phyloP scores from a whole-genome alignment of 2,113 vertebrate genomes.

The Halcyon senegalensis region DNA sequence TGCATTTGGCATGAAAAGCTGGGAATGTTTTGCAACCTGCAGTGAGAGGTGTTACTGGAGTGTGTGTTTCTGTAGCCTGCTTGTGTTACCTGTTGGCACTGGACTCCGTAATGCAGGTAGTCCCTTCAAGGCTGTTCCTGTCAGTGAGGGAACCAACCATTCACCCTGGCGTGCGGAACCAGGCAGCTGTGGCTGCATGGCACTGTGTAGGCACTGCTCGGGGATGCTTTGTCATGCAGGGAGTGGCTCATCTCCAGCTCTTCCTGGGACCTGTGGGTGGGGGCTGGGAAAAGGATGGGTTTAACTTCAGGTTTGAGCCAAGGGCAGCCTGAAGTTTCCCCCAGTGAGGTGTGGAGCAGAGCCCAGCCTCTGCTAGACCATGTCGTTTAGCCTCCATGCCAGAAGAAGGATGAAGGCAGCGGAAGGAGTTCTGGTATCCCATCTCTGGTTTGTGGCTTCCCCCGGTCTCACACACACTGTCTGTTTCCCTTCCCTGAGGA shows the following conservation, averaged over 20 bases:
- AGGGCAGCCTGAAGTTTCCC: background rate
- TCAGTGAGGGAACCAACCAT: background rate
- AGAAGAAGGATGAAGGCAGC: background rate
- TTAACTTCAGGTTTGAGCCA: background rate
- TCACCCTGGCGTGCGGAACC: background rate
- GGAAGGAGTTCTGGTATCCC: background rate
- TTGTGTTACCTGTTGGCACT: background rate
- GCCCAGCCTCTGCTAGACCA: background rate
- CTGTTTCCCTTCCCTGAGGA: conserved; percentile 35
- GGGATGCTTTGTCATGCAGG: background rate
- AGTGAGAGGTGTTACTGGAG: background rate
- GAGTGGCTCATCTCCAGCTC: background rate
- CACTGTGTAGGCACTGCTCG: background rate
- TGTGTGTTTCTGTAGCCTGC: accelerated
- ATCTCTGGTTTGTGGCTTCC: background rate
- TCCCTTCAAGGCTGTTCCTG: background rate
- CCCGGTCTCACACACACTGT: accelerated
- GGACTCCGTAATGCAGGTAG: background rate
- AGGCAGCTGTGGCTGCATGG: background rate
- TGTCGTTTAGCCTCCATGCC: accelerated
- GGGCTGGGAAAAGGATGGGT: background rate
- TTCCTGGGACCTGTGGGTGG: background rate
- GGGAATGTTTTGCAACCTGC: background rate
- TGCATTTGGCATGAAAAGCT: background rate
- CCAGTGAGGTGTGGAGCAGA: background rate